phyloP scores from a whole-genome alignment of 2,797 vertebrate species.

The Typhlichthys eigenmanni region DNA sequence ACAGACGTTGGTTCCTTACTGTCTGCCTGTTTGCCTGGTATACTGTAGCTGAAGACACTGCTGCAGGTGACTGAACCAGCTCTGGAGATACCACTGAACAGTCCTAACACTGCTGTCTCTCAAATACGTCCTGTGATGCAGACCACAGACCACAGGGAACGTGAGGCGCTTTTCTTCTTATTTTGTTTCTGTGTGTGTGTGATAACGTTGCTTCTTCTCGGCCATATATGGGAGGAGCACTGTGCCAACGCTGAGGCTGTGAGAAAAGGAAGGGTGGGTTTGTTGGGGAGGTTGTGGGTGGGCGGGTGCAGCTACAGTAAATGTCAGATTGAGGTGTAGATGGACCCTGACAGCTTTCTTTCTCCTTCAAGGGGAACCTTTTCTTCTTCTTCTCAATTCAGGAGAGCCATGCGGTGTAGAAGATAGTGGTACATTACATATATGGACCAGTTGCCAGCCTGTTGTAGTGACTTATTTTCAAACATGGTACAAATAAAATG shows the following conservation, averaged over 20 bases:
- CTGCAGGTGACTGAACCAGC: conserved; percentile 16
- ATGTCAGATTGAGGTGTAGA: no score
- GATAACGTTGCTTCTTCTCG: no score
- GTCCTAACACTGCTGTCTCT: neutral
- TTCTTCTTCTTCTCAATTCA: neutral
- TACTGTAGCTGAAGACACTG: conserved; percentile 7
- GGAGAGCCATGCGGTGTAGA: neutral
- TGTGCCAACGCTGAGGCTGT: no score
- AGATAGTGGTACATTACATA: neutral
- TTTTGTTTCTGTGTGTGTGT: no score
- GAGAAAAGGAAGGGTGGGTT: no score
- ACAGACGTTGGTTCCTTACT: conserved; percentile 10
- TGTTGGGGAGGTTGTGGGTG: no score
- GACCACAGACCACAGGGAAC: neutral
- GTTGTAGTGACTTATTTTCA: neutral
- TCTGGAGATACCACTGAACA: conserved; percentile 6
- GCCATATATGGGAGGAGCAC: no score
- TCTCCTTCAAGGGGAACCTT: conserved; percentile 74
- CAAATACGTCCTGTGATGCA: neutral
- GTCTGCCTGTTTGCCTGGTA: conserved; percentile 11
- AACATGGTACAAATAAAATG: conserved; percentile 15
- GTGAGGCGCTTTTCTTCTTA: no score
- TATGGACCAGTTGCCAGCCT: neutral
- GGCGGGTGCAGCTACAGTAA: no score
- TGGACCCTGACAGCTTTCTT: conserved; percentile 54